A percentile compares a stretch with the other conserved stretches of the same genome.
Evolutionary conservation across 1,140 invertebrate genomes (phyloP).

Genomic region (Prorops nasuta): DNA sequence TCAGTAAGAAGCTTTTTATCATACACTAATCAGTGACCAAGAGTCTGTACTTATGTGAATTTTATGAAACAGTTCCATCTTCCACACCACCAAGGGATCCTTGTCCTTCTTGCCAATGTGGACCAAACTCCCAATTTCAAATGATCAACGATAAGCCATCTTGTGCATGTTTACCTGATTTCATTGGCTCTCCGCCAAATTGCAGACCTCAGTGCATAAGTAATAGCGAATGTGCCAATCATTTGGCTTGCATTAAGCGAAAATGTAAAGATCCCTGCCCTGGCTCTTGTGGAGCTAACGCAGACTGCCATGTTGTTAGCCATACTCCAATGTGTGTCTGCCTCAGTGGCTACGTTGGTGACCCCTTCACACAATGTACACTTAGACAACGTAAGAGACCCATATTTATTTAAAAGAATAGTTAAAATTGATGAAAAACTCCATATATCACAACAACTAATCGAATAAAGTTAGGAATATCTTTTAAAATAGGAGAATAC

Average conservation of each 20-base stretch:
- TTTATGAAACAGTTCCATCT: constrained; percentile 24
- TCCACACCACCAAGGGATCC: constrained; percentile 59
- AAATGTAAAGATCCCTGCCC: constrained; percentile 77
- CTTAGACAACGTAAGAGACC: constrained; percentile 42
- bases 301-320: constrained; percentile 70
- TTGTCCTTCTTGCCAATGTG: constrained; percentile 70
- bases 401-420: too few relatives aligned
- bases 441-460: too few relatives aligned
- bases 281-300: constrained; percentile 72
- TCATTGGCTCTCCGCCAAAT: constrained; percentile 68
- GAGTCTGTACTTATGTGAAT: background rate
- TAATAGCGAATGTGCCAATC: constrained; percentile 71
- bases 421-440: too few relatives aligned
- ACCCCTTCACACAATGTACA: constrained; percentile 71
- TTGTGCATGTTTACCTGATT: constrained; percentile 69
- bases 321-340: constrained; percentile 77
- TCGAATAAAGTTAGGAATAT: too few relatives aligned
- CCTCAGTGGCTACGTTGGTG: constrained; percentile 69
- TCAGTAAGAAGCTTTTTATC: constrained; percentile 9
- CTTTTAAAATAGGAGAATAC: too few relatives aligned
- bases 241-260: constrained; percentile 70
- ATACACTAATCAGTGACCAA: background rate
- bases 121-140: constrained; percentile 70
- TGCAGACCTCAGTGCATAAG: constrained; percentile 75
- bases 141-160: constrained; percentile 65